Evolutionary conservation across 2,797 vertebrate genomes (phyloP).

Genomic region (Apogon hyalosoma): DNA sequence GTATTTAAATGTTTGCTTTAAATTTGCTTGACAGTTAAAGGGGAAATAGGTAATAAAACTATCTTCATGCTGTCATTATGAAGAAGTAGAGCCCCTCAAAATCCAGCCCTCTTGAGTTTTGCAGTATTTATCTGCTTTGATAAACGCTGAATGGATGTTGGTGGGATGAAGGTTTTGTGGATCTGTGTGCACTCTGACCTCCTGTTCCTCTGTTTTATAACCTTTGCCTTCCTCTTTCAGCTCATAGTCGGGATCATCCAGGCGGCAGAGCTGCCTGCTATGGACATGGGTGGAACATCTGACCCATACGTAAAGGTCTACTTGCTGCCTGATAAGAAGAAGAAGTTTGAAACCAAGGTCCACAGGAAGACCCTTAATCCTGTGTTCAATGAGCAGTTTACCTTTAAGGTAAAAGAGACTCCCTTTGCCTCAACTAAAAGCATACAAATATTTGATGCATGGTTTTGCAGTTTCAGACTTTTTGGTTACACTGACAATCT

Average conservation of each 20-base stretch:
- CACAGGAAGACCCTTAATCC: conserved; percentile 99
- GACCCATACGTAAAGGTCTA: conserved; percentile 98
- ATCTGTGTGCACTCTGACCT: conserved; percentile 13
- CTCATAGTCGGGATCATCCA: conserved; percentile 98
- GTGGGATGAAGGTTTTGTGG: conserved; percentile 36
- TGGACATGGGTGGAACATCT: conserved; percentile 98
- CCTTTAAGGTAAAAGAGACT: conserved; percentile 85
- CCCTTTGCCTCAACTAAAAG: background rate
- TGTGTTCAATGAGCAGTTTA: conserved; percentile 98
- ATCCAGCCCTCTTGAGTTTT: conserved; percentile 5
- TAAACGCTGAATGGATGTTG: conserved; percentile 23
- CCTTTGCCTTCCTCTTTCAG: conserved; percentile 72
- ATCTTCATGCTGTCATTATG: conserved; percentile 30
- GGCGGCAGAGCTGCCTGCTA: conserved; percentile 95
- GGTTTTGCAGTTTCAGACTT: conserved; percentile 26
- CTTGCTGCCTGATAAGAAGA: conserved; percentile 98
- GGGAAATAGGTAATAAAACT: too few species aligned
- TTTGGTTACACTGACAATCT: conserved; percentile 65
- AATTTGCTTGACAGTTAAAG: too few species aligned
- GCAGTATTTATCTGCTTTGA: background rate
- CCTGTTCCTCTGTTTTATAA: conserved; percentile 1
- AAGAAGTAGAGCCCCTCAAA: conserved; percentile 13
- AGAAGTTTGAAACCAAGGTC: conserved; percentile 99
- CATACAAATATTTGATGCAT: conserved; percentile 1
- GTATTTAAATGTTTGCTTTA: too few species aligned